Evolutionary conservation across 2,888 invertebrate genomes (phyloP).

Genomic region (Drosophila kambysellisi): DNA sequence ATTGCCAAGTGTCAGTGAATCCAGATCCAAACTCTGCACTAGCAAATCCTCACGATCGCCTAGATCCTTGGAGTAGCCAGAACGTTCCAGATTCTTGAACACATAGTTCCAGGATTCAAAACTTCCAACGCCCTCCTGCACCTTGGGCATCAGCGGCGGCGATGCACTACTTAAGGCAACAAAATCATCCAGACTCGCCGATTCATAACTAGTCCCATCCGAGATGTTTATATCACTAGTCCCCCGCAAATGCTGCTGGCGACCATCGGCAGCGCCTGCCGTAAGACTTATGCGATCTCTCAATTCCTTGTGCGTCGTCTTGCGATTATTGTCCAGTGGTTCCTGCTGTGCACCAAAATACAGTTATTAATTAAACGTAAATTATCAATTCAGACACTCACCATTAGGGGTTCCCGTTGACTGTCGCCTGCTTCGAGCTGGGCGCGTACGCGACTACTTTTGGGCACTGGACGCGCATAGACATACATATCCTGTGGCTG

Average conservation of each 20-base stretch:
- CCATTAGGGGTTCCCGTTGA: slow-evolving; percentile 68
- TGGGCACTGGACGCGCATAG: slow-evolving; percentile 78
- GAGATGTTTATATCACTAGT: slow-evolving; percentile 67
- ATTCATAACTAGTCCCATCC: slow-evolving; percentile 74
- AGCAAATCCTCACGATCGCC: slow-evolving; percentile 89
- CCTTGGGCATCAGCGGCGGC: slow-evolving; percentile 84
- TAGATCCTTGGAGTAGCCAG: slow-evolving; percentile 89
- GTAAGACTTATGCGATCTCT: slow-evolving; percentile 64
- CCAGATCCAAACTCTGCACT: slow-evolving; percentile 83
- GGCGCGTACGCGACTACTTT: slow-evolving; percentile 56
- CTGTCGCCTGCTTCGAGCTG: slow-evolving; percentile 23
- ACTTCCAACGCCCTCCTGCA: slow-evolving; percentile 89
- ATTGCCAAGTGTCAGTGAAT: slow-evolving; percentile 80
- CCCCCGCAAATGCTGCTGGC: slow-evolving; percentile 46
- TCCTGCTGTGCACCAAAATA: slow-evolving; percentile 44
- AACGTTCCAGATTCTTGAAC: slow-evolving; percentile 90
- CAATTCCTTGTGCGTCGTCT: slow-evolving; percentile 76
- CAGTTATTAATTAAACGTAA: background rate
- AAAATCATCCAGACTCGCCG: slow-evolving; percentile 77
- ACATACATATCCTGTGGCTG: slow-evolving; percentile 71
- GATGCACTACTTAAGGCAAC: slow-evolving; percentile 59
- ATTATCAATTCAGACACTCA: slow-evolving; percentile 31
- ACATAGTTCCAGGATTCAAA: slow-evolving; percentile 93
- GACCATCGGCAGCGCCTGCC: slow-evolving; percentile 47
- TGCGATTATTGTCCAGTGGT: slow-evolving; percentile 76